Evolutionary conservation across 2,888 invertebrate genomes (phyloP), one percentile per base, ranked within the genome.

Genomic region (Netelia virgata): DNA sequence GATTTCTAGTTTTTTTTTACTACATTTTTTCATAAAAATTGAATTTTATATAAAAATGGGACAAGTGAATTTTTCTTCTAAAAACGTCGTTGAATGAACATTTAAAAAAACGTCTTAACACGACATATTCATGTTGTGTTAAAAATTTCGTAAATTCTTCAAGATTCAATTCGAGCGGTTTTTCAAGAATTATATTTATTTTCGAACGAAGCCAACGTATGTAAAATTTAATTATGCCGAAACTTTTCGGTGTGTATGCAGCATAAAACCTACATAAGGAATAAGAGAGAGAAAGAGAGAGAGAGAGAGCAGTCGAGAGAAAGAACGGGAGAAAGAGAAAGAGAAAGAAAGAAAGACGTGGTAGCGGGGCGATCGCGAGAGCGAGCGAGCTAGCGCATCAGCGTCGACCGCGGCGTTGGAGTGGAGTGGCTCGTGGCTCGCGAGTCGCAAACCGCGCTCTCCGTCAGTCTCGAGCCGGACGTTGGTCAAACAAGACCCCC

Each of bases 401-500:
- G 64, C 63, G 28, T 23, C 70, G 14, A 74, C 74, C 63, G 74
- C 53, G 57, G 47, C 82, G 50, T 41, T 59, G 72, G 69, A 81
- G 74, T 75, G 69, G 75, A 82, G 23, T 23, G 23, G 23, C 23
- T 23, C 23, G 23, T 23, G 69, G 82, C 76, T 75, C 82, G 70
- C 64, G 78, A 14, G 23, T 14, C n/a, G 78, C 50, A 75, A 75
- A 69, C 81, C 74, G 70, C 74, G 64, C 20, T 74, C 79, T 50
- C 69, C 16, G 6, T 74, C 85, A 87, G 87, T 87, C 86, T 85
- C 83, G 84, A 82, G 86, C 87, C 85, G 87, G 86, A 87, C 87
- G 85, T 86, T 87, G 87, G 86, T 87, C 86, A 86, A 86, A 66
- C 79, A 64, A 70, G 84, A 82, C 20, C 70, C 61, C 28, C 61